Conservation (phyloP, 1,140 invertebrate species). For the Drosophila watanabei region DNA sequence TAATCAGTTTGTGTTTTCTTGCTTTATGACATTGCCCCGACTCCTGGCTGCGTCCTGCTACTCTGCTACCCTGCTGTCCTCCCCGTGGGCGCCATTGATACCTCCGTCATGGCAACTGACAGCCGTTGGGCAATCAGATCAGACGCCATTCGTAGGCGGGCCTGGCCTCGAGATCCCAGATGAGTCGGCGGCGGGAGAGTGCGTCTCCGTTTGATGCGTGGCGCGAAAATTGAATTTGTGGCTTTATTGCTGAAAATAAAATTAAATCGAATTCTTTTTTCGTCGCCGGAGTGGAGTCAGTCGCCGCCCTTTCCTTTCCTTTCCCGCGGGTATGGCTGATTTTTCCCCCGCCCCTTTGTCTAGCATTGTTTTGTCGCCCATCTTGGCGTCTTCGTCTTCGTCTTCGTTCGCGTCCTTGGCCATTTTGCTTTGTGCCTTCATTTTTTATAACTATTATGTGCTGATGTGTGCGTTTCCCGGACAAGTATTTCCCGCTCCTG, state of each 20-base stretch:
- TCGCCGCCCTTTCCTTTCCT: too few relatives aligned
- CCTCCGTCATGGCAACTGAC: slow-evolving; percentile 44
- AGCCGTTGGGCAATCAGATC: slow-evolving; percentile 48
- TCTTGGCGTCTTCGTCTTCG: neutral
- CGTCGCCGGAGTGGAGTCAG: slow-evolving; percentile 12
- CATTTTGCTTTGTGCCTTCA: slow-evolving; percentile 66
- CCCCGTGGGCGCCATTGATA: slow-evolving; percentile 38
- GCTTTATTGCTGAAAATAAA: slow-evolving; percentile 85
- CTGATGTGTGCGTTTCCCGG: slow-evolving; percentile 74
- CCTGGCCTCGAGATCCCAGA: slow-evolving; percentile 5
- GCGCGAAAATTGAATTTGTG: slow-evolving; percentile 84
- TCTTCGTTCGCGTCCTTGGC: slow-evolving; percentile 43
- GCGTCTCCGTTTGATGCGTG: slow-evolving; percentile 56
- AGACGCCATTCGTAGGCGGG: slow-evolving; percentile 29
- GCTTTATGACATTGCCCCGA: slow-evolving; percentile 45
- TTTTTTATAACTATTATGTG: slow-evolving; percentile 80
- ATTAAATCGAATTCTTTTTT: slow-evolving; percentile 80
- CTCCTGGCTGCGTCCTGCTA: neutral
- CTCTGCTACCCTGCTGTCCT: neutral
- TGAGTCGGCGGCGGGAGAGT: neutral
- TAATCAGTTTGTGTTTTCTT: slow-evolving; percentile 51
- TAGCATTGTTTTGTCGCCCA: slow-evolving; percentile 46
- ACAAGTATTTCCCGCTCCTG: slow-evolving; percentile 3
- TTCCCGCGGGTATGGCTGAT: neutral
- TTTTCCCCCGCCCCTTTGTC: slow-evolving; percentile 5